These are phyloP conservation scores for Anguilla rostrata DNA, from an alignment of 2,113 vertebrate genomes.

Conservation along the genomic window DNA sequence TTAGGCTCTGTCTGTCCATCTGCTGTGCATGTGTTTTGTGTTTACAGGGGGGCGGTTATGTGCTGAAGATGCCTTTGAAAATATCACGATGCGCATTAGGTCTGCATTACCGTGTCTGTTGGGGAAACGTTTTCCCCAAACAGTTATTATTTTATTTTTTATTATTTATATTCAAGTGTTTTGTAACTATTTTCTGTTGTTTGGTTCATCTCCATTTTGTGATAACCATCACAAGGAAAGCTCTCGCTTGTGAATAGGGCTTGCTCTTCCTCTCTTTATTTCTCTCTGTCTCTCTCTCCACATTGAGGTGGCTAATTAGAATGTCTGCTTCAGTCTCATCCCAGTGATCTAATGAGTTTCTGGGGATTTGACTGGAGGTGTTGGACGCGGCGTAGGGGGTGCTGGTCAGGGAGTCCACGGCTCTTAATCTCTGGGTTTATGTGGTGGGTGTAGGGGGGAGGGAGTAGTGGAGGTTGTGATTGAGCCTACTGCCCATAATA, in stretches of 20 bases:
- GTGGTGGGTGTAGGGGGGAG: not conserved
- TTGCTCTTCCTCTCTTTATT: not conserved
- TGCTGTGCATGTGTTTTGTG: not conserved
- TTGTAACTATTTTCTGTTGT: not conserved
- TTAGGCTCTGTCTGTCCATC: not conserved
- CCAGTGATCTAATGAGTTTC: constrained; percentile 15
- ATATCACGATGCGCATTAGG: not conserved
- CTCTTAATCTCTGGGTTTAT: not conserved
- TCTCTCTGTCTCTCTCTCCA: not conserved
- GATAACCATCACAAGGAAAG: not conserved
- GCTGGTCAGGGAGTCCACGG: not conserved
- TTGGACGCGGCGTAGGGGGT: not conserved
- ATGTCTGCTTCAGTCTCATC: not conserved
- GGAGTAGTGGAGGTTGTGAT: not conserved
- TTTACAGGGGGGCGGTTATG: not conserved
- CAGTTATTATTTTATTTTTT: not conserved
- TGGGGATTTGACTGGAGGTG: not conserved
- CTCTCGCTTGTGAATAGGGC: not conserved
- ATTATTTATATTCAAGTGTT: not conserved
- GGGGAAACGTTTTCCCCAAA: not conserved
- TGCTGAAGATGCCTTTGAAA: not conserved
- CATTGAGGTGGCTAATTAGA: constrained; percentile 9
- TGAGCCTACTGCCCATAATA: not conserved
- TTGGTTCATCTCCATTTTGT: not conserved
- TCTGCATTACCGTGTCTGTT: not conserved